Conservation (phyloP, 2,797 vertebrate species). For the Phalanger gymnotis region DNA sequence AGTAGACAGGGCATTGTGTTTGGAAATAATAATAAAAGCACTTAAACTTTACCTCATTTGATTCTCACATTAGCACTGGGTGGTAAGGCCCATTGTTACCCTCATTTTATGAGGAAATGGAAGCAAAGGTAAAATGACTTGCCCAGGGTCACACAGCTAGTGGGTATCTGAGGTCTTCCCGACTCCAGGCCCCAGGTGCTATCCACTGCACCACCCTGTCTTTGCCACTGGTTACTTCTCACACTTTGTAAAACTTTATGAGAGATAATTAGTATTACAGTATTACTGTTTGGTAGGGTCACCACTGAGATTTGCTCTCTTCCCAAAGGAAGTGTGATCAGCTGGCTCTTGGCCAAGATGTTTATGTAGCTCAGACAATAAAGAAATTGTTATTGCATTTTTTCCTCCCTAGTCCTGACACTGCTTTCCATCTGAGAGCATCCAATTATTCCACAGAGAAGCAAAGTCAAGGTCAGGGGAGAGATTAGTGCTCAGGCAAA, state of each 20-base stretch:
- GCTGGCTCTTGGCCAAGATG: not conserved
- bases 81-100: not conserved
- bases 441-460: not conserved
- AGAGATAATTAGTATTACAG: not conserved
- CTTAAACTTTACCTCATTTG: not conserved
- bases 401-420: not conserved
- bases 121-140: not conserved
- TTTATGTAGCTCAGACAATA: not conserved
- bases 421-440: not conserved
- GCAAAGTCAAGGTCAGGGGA: not conserved
- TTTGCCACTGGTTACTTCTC: not conserved
- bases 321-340: not conserved
- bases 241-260: not conserved
- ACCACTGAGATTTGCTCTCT: not conserved
- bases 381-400: not conserved
- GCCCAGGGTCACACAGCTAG: not conserved
- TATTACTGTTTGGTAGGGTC: not conserved
- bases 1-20: not conserved
- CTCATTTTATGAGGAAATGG: not conserved
- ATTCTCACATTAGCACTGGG: not conserved
- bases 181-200: not conserved
- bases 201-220: not conserved
- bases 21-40: not conserved
- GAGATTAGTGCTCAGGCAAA: not conserved
- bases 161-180: not conserved